A percentile compares a stretch with the other conserved stretches of the same genome.
These are phyloP conservation scores for Zygaena filipendulae DNA, from an alignment of 2,888 invertebrate species.

Conservation along the genomic window DNA sequence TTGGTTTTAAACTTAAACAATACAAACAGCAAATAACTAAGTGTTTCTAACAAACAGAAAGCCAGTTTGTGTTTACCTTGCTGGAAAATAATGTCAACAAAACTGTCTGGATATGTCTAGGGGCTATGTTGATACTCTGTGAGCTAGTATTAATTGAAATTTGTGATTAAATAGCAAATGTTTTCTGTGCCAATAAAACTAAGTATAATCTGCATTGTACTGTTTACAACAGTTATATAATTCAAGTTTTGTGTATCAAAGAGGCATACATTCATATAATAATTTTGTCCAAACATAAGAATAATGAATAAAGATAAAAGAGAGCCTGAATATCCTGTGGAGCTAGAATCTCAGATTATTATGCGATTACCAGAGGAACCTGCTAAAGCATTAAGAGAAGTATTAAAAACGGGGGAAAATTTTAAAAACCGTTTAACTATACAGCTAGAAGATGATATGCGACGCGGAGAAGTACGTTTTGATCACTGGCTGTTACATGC, in stretches of 20 bases:
- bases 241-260: background rate
- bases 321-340: constrained; percentile 50
- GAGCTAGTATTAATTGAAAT: no score
- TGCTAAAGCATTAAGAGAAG: constrained; percentile 73
- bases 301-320: constrained; percentile 22
- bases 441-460: constrained; percentile 83
- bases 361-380: constrained; percentile 81
- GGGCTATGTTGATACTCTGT: background rate
- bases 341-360: constrained; percentile 82
- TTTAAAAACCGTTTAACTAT: constrained; percentile 84
- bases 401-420: constrained; percentile 74
- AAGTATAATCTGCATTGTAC: no score
- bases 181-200: no score
- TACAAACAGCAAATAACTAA: background rate
- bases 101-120: background rate
- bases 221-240: no score
- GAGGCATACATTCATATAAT: no score
- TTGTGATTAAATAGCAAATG: no score
- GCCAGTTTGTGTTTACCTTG: background rate
- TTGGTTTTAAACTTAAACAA: no score
- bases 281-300: background rate
- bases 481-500: constrained; percentile 85
- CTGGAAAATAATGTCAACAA: background rate
- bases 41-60: background rate
- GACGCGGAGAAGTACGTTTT: constrained; percentile 84